phyloP scores from a whole-genome alignment of 64 coral and sea anemone genomes.

The Montipora cactus region DNA sequence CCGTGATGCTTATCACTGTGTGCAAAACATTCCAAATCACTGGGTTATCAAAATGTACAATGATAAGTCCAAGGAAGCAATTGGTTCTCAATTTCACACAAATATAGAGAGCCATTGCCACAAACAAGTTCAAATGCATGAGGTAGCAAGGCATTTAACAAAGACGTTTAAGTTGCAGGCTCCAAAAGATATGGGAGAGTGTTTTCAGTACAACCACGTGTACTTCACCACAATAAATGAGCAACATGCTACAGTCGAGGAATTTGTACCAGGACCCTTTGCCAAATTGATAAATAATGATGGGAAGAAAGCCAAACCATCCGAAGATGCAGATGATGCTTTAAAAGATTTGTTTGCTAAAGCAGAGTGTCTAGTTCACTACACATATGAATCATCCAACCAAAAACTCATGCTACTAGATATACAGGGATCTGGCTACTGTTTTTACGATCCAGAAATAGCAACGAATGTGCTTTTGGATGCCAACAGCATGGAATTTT shows the following conservation, averaged over 20 bases:
- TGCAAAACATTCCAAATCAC: conserved; percentile 22
- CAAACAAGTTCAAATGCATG: conserved; percentile 88
- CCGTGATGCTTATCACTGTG: no score
- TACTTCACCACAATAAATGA: conserved; percentile 70
- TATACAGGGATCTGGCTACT: conserved; percentile 44
- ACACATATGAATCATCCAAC: conserved; percentile 13
- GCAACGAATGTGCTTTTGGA: background rate
- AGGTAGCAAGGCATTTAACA: conserved; percentile 71
- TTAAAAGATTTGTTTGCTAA: conserved; percentile 60
- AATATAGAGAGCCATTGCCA: conserved; percentile 74
- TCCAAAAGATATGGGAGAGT: conserved; percentile 63
- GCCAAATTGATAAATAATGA: conserved; percentile 82
- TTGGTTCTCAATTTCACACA: conserved; percentile 59
- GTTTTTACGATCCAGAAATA: conserved; percentile 29
- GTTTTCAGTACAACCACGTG: conserved; percentile 83
- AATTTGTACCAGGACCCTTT: conserved; percentile 80
- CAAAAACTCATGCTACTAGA: conserved; percentile 51
- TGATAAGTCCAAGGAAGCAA: conserved; percentile 51
- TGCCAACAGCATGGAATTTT: conserved; percentile 54
- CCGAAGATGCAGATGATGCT: conserved; percentile 23
- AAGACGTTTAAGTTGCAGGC: conserved; percentile 68
- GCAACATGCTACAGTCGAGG: conserved; percentile 81
- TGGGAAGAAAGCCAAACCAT: conserved; percentile 40
- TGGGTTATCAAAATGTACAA: conserved; percentile 92
- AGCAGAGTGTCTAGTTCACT: conserved; percentile 53